phyloP scores from a whole-genome alignment of 2,113 vertebrate genomes.

The Fregetta grallaria region DNA sequence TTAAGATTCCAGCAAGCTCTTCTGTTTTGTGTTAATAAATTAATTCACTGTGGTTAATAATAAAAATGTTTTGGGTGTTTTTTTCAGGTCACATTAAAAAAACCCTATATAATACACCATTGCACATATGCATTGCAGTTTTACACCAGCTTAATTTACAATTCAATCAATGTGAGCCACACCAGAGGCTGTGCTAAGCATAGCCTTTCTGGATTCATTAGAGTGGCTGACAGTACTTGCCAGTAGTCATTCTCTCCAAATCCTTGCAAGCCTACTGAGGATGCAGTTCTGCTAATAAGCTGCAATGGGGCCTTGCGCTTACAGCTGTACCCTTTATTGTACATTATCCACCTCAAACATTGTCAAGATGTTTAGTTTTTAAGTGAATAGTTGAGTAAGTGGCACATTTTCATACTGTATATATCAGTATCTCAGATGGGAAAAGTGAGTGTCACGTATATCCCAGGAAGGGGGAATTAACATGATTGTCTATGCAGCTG shows the following conservation, averaged over 20 bases:
- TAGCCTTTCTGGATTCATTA: slow-evolving; percentile 14
- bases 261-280: not conserved
- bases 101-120: not conserved
- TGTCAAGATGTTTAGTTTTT: not conserved
- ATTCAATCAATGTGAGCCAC: not conserved
- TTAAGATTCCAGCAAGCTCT: not conserved
- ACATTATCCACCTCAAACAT: not conserved
- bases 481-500: not conserved
- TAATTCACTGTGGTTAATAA: not conserved
- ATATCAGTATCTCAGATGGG: not conserved
- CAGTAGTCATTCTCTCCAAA: slow-evolving; percentile 14
- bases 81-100: not conserved
- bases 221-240: not conserved
- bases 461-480: not conserved
- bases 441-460: not conserved
- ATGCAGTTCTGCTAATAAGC: slow-evolving; percentile 18
- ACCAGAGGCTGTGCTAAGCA: not conserved
- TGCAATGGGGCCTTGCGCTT: not conserved
- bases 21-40: not conserved
- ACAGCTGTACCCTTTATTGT: not conserved
- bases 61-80: not conserved
- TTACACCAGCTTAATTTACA: not conserved
- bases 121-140: not conserved
- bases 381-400: slow-evolving; percentile 18
- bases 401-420: not conserved